Conservation (phyloP, 2,888 invertebrate species). For the Stenchaetothrips biformis region DNA sequence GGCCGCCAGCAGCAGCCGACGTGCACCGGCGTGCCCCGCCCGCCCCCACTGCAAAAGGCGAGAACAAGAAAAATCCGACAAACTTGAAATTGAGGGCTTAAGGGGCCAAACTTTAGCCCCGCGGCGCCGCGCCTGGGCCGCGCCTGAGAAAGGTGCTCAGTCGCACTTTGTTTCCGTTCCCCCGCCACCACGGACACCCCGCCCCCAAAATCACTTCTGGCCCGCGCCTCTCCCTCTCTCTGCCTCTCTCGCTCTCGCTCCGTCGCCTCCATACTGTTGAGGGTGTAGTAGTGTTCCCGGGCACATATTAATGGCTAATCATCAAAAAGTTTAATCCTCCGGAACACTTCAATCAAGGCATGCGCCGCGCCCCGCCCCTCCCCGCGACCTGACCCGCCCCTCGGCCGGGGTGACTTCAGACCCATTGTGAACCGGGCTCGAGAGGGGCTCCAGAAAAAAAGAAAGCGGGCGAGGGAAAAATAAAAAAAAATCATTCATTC, state of each 20-base stretch:
- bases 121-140: neutral
- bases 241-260: neutral
- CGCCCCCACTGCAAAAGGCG: slow-evolving; percentile 7
- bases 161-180: slow-evolving; percentile 18
- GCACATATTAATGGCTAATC: slow-evolving; percentile 23
- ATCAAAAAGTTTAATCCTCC: slow-evolving; percentile 20
- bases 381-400: too few species aligned
- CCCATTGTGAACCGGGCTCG: neutral
- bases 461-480: neutral
- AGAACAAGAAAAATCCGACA: slow-evolving; percentile 25
- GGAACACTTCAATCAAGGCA: neutral
- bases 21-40: neutral
- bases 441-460: neutral
- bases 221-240: neutral
- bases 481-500: neutral
- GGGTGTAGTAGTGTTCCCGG: slow-evolving; percentile 13
- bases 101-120: slow-evolving; percentile 15
- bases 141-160: slow-evolving; percentile 20
- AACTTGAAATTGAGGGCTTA: slow-evolving; percentile 23
- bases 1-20: too few species aligned
- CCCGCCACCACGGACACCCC: too few species aligned
- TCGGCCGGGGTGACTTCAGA: neutral
- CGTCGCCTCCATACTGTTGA: neutral
- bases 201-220: neutral
- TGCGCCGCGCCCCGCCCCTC: neutral